Percentiles rank a stretch among this genome's conserved stretches.
Evolutionary conservation across 2,113 vertebrate species (phyloP).

Genomic region (Melanostigma gelatinosum): DNA sequence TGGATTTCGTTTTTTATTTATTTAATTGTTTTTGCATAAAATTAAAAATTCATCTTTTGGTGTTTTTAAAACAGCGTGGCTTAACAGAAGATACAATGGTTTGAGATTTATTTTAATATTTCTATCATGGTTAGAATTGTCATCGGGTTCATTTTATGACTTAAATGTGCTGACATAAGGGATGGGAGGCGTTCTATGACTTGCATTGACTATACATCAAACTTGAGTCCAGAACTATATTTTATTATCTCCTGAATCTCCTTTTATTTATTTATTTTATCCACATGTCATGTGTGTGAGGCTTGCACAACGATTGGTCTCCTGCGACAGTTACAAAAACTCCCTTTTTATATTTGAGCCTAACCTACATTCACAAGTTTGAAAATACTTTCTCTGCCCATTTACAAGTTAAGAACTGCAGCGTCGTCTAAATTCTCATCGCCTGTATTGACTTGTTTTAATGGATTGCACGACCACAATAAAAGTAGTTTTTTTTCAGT

Average conservation of each 20-base stretch:
- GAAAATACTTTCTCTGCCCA: background rate
- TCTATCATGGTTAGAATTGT: background rate
- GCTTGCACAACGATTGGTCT: background rate
- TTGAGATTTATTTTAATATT: slow-evolving; percentile 7
- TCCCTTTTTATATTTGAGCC: background rate
- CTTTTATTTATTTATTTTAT: slow-evolving; percentile 13
- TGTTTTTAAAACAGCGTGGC: background rate
- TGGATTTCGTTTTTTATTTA: background rate
- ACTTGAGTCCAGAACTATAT: background rate
- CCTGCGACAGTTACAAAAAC: background rate
- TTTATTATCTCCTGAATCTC: slow-evolving; percentile 1
- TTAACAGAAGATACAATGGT: background rate
- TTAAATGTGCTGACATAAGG: background rate
- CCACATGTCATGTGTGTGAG: background rate
- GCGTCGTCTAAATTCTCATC: background rate
- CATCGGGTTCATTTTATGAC: background rate
- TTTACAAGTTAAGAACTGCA: background rate
- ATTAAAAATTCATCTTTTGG: background rate
- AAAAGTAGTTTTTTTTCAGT: slow-evolving; percentile 21
- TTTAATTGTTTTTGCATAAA: background rate
- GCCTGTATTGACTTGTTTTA: background rate
- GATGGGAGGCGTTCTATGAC: background rate
- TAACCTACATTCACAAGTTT: background rate
- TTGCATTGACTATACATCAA: background rate
- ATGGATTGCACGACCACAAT: slow-evolving; percentile 31